Percentiles rank a stretch among this genome's conserved stretches.
Evolutionary conservation across 2,113 vertebrate species (phyloP).

Genomic region (Entomyzon cyanotis): DNA sequence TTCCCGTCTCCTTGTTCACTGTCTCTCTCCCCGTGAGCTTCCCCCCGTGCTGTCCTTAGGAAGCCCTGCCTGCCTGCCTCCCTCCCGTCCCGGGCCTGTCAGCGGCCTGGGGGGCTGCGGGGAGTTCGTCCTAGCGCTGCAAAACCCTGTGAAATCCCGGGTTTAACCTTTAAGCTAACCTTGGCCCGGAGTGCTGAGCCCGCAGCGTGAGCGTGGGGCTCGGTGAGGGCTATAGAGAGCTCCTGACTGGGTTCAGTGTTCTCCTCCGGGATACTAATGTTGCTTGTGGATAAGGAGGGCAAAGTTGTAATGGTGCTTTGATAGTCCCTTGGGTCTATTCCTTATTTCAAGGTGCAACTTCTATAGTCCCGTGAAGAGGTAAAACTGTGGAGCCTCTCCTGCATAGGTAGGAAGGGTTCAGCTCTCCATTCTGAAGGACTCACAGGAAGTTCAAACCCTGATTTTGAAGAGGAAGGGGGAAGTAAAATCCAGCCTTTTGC

Average conservation of each 20-base stretch:
- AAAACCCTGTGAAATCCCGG: fast-evolving
- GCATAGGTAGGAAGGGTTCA: fast-evolving
- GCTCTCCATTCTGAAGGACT: neutral
- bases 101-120: fast-evolving
- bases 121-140: fast-evolving
- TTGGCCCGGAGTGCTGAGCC: neutral
- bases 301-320: fast-evolving
- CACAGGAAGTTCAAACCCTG: neutral
- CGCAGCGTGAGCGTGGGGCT: fast-evolving
- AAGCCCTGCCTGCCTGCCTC: fast-evolving
- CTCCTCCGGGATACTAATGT: fast-evolving
- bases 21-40: fast-evolving
- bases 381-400: fast-evolving
- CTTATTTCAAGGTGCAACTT: fast-evolving
- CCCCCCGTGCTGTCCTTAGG: neutral
- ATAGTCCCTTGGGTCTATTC: fast-evolving
- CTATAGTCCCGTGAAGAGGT: fast-evolving
- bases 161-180: fast-evolving
- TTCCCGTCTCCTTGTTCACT: fast-evolving
- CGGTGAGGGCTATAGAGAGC: fast-evolving
- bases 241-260: fast-evolving
- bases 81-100: neutral
- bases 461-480: neutral
- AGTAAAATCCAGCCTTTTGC: neutral
- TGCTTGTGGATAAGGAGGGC: fast-evolving